Evolutionary conservation across 2,888 invertebrate genomes (phyloP).

Genomic region (Harmothoe impar): DNA sequence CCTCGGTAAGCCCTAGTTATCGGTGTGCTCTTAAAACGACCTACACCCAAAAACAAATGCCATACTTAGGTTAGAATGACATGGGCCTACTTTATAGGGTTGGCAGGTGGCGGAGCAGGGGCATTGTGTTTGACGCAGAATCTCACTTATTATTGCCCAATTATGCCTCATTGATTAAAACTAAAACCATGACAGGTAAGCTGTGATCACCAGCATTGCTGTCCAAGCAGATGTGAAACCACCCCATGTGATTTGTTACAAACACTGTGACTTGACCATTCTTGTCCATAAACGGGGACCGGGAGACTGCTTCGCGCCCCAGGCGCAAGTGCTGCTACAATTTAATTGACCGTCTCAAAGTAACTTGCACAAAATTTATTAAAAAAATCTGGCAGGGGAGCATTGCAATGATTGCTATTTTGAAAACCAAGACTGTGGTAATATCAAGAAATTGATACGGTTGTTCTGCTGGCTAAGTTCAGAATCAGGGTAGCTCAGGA

Average conservation of each 20-base stretch:
- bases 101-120: slow-evolving; percentile 35
- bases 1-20: slow-evolving; percentile 40
- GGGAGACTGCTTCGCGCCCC: not conserved
- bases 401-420: slow-evolving; percentile 22
- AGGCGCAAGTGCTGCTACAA: not conserved
- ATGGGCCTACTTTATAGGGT: slow-evolving; percentile 35
- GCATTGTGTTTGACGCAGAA: slow-evolving; percentile 55
- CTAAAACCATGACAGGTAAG: slow-evolving; percentile 19
- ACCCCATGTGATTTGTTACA: not conserved
- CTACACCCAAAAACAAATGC: slow-evolving; percentile 44
- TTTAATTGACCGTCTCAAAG: not conserved
- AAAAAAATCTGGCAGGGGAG: slow-evolving; percentile 6
- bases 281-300: not conserved
- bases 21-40: not conserved
- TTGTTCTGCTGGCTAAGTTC: slow-evolving; percentile 52
- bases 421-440: slow-evolving; percentile 37
- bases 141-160: slow-evolving; percentile 48
- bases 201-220: slow-evolving; percentile 40
- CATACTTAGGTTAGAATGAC: slow-evolving; percentile 57
- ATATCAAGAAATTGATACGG: slow-evolving; percentile 43
- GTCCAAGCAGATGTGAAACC: not conserved
- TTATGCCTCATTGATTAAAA: slow-evolving; percentile 50
- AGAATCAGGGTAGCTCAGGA: slow-evolving; percentile 60
- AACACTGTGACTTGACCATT: not conserved
- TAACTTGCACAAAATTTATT: not conserved